Conservation (phyloP, 2,888 invertebrate species). For the Acanthoscelides obtectus region DNA sequence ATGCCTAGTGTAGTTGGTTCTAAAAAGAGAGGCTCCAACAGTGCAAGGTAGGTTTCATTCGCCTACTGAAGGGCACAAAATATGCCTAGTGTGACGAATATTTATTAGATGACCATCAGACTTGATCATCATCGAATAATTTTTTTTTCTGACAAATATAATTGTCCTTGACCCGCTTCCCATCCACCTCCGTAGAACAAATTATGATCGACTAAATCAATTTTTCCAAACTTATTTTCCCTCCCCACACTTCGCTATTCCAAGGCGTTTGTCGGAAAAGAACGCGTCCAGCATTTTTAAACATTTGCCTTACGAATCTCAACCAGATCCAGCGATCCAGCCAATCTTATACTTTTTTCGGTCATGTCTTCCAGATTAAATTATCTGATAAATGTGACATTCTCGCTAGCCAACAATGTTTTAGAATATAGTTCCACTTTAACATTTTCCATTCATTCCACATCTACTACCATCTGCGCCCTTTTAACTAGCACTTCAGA, state of each 20-base stretch:
- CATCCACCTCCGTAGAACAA: neutral
- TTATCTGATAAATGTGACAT: neutral
- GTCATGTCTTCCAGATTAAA: neutral
- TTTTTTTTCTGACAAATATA: neutral
- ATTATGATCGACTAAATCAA: neutral
- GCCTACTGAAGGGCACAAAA: too few species aligned
- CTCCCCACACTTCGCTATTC: neutral
- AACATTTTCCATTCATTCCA: too few species aligned
- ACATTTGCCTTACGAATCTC: neutral
- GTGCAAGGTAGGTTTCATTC: too few species aligned
- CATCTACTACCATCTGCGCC: too few species aligned
- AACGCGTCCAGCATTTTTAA: neutral
- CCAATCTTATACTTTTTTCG: neutral
- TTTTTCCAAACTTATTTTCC: neutral
- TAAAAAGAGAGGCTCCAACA: too few species aligned
- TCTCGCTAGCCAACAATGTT: neutral
- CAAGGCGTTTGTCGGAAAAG: neutral
- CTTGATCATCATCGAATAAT: too few species aligned
- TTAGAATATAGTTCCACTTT: too few species aligned
- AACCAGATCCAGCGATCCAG: neutral
- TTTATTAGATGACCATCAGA: too few species aligned
- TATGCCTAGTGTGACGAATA: too few species aligned
- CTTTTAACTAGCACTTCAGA: too few species aligned
- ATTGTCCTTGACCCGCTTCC: neutral
- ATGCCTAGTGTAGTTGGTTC: too few species aligned